Conservation (phyloP, 2,888 invertebrate genomes). For the Phaonia tiefii region DNA sequence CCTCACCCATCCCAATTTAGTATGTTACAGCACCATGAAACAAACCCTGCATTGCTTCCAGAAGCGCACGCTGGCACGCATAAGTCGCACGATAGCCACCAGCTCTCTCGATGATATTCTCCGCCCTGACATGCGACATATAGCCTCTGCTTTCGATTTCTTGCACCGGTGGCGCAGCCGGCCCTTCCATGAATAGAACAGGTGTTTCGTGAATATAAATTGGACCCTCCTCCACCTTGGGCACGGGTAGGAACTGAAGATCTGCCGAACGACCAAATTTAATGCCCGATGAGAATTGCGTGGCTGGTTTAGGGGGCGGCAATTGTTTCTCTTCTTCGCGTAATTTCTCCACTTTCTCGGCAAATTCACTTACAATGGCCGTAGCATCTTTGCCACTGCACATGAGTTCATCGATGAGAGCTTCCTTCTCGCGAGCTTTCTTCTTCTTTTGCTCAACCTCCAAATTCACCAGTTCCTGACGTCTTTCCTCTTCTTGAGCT, state of each 20-base stretch:
- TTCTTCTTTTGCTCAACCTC: constrained; percentile 88
- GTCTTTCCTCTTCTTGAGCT: constrained; percentile 87
- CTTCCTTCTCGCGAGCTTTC: constrained; percentile 93
- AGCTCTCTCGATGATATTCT: constrained; percentile 88
- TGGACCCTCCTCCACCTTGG: constrained; percentile 89
- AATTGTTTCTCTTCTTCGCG: constrained; percentile 83
- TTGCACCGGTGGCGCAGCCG: constrained; percentile 84
- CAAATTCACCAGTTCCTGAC: constrained; percentile 85
- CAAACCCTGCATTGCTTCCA: constrained; percentile 92
- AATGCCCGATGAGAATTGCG: constrained; percentile 93
- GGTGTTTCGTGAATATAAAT: constrained; percentile 86
- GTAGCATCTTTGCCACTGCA: constrained; percentile 94
- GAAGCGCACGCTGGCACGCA: constrained; percentile 92
- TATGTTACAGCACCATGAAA: constrained; percentile 73
- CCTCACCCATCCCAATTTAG: too few relatives aligned
- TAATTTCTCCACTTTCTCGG: constrained; percentile 85
- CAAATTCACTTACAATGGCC: constrained; percentile 91
- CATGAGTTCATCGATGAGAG: constrained; percentile 96
- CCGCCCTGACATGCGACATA: constrained; percentile 87
- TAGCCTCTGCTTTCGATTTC: constrained; percentile 87
- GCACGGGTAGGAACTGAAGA: constrained; percentile 85
- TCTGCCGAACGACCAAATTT: constrained; percentile 86
- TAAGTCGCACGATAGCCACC: constrained; percentile 92
- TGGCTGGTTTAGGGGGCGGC: constrained; percentile 80
- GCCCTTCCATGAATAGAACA: constrained; percentile 86